These are phyloP conservation scores for Herpetotheres cachinnans DNA, from an alignment of 2,113 vertebrate genomes.

Conservation along the genomic window DNA sequence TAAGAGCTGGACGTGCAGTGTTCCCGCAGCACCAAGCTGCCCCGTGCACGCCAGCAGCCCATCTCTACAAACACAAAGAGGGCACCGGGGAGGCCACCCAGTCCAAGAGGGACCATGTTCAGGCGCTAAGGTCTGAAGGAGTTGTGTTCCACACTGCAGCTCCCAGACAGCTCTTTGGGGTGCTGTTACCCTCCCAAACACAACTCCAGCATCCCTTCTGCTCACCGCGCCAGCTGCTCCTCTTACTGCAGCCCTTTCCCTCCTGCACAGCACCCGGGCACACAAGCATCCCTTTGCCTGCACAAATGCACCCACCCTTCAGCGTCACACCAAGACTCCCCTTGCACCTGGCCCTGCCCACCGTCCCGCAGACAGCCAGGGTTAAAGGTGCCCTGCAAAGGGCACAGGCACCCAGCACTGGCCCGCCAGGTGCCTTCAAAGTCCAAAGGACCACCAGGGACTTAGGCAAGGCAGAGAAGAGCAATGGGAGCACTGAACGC, in stretches of 20 bases:
- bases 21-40: background rate
- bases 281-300: background rate
- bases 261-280: background rate
- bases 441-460: background rate
- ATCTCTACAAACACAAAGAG: background rate
- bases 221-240: background rate
- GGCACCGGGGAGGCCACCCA: accelerated
- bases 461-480: background rate
- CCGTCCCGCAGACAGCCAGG: background rate
- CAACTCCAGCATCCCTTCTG: background rate
- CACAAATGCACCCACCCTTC: background rate
- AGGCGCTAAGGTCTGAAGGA: background rate
- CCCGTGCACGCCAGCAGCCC: accelerated
- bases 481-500: accelerated
- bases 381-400: background rate
- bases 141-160: background rate
- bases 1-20: background rate
- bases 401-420: background rate
- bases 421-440: background rate
- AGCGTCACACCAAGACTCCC: no score
- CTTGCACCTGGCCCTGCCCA: background rate
- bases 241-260: background rate
- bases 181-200: background rate
- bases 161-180: background rate
- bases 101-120: background rate